These are phyloP conservation scores for Ispidina lecontei DNA, from an alignment of 2,797 vertebrate genomes.

Conservation along the genomic window DNA sequence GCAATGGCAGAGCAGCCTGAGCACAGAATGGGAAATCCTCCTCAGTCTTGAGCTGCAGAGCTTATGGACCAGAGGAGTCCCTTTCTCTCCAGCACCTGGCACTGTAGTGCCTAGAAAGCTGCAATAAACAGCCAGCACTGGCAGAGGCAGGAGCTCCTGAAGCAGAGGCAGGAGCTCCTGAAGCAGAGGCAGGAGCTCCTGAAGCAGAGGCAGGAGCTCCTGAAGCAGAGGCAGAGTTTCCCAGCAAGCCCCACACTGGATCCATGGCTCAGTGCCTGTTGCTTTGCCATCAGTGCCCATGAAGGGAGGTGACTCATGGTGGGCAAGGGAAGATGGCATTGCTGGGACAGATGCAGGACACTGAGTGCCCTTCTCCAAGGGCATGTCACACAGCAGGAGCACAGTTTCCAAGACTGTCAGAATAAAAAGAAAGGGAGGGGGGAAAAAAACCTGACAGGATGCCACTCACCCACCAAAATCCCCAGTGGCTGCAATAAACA, in stretches of 20 bases:
- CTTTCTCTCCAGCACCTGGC: neutral
- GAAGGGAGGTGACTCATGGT: too few relatives aligned
- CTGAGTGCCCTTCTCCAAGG: slow-evolving; percentile 59
- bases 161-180: neutral
- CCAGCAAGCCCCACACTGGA: neutral
- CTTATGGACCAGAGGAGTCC: neutral
- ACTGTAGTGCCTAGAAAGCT: neutral
- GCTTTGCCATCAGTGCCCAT: slow-evolving; percentile 22
- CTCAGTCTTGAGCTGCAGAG: neutral
- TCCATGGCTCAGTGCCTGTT: neutral
- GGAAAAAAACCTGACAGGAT: neutral
- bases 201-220: neutral
- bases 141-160: neutral
- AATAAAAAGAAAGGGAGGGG: neutral
- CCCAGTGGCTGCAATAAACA: neutral
- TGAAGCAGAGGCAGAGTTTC: neutral
- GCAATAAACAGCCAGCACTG: neutral
- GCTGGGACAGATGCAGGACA: slow-evolving; percentile 53
- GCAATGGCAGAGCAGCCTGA: neutral
- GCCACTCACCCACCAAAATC: slow-evolving; percentile 54
- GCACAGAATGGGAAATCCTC: neutral
- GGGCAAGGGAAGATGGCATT: neutral
- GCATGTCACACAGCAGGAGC: neutral
- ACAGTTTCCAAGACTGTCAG: slow-evolving; percentile 45
- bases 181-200: neutral